phyloP scores from a whole-genome alignment of 2,888 invertebrate species.

The Drosophila percnosoma region DNA sequence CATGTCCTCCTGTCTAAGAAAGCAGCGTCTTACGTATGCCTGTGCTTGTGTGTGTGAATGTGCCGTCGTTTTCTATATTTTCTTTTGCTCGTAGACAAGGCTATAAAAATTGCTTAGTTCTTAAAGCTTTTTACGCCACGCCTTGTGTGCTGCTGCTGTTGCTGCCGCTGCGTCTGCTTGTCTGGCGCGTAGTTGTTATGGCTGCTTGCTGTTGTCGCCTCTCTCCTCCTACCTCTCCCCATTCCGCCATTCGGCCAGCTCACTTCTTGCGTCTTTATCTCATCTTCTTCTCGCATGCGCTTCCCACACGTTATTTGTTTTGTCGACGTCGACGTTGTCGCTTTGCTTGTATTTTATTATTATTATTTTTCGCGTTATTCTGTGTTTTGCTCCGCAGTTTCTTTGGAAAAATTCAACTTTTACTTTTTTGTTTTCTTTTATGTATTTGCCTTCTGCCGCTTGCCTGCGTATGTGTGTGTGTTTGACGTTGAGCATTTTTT shows the following conservation, averaged over 20 bases:
- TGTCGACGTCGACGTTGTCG: conserved; percentile 55
- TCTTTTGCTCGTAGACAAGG: conserved; percentile 67
- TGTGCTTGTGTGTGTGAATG: conserved; percentile 12
- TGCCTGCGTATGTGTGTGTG: conserved; percentile 43
- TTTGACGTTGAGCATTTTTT: conserved; percentile 69
- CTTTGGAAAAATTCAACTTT: conserved; percentile 82
- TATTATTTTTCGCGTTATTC: conserved; percentile 81
- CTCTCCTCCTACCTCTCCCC: conserved; percentile 10
- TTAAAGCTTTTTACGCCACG: conserved; percentile 58
- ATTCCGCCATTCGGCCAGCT: neutral
- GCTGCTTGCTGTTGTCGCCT: conserved; percentile 30
- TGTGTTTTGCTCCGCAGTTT: conserved; percentile 79
- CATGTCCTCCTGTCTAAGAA: conserved; percentile 65
- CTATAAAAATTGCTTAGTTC: conserved; percentile 73
- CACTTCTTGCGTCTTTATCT: conserved; percentile 53
- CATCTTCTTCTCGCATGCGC: conserved; percentile 63
- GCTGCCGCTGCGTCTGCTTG: conserved; percentile 62
- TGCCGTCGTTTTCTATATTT: conserved; percentile 62
- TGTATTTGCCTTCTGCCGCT: conserved; percentile 62
- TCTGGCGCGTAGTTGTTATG: conserved; percentile 68
- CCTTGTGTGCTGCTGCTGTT: conserved; percentile 46
- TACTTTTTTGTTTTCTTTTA: conserved; percentile 75
- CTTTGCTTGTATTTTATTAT: conserved; percentile 77
- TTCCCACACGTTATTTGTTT: conserved; percentile 69
- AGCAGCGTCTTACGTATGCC: conserved; percentile 36